A percentile compares a stretch with the other conserved stretches of the same genome.
Evolutionary conservation across 2,113 vertebrate species (phyloP).

Genomic region (Dryoscopus gambensis): DNA sequence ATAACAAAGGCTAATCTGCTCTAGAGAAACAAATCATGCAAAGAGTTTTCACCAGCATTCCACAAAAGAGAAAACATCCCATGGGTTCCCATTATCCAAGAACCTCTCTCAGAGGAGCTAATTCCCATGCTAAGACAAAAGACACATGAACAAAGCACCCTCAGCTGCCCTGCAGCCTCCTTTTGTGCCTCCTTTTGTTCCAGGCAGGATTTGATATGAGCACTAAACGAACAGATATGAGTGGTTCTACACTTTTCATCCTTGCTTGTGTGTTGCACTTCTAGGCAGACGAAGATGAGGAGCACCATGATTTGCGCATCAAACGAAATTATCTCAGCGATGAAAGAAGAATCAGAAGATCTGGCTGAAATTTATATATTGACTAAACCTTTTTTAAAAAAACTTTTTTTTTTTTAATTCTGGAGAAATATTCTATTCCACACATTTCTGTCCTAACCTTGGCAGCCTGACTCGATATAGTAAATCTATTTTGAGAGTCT

Average conservation of each 20-base stretch:
- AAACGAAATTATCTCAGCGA: not conserved
- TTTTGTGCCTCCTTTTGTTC: not conserved
- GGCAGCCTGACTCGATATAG: not conserved
- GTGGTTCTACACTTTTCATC: not conserved
- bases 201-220: not conserved
- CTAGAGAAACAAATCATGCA: not conserved
- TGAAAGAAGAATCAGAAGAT: not conserved
- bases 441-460: not conserved
- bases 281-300: not conserved
- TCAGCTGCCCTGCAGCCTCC: not conserved
- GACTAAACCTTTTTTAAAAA: not conserved
- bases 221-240: not conserved
- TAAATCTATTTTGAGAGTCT: not conserved
- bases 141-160: not conserved
- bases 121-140: not conserved
- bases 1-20: conserved; percentile 29
- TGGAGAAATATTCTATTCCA: not conserved
- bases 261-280: not conserved
- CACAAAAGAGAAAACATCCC: not conserved
- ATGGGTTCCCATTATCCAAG: not conserved
- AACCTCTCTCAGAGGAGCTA: not conserved
- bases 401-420: not conserved
- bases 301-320: not conserved
- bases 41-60: not conserved
- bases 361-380: not conserved